phyloP scores from a whole-genome alignment of 2,797 vertebrate species.

The Poliocrania exsul region DNA sequence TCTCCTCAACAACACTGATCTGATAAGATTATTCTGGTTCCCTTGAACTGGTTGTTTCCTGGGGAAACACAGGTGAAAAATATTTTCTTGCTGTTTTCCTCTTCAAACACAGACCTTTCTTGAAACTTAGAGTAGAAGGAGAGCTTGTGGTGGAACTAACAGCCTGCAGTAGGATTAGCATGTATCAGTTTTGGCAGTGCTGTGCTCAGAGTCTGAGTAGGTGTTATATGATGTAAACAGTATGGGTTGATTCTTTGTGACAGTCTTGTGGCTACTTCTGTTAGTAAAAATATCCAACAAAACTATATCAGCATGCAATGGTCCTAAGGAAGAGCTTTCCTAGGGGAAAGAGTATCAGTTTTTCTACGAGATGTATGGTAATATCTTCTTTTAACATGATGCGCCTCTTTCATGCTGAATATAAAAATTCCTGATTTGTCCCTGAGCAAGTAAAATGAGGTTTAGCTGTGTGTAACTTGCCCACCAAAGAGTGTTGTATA shows the following conservation, averaged over 20 bases:
- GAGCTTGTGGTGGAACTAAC: background rate
- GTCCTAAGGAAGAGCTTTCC: background rate
- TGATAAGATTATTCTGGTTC: background rate
- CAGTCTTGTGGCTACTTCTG: background rate
- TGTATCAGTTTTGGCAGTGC: background rate
- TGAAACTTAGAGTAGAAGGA: background rate
- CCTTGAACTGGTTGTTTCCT: background rate
- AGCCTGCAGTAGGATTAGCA: background rate
- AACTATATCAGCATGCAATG: fast-evolving
- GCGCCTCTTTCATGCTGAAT: background rate
- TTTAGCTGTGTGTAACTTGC: background rate
- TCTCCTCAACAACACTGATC: background rate
- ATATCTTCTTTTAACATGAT: background rate
- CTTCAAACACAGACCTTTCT: background rate
- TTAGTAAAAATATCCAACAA: background rate
- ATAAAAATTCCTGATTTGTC: background rate
- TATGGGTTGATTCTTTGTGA: background rate
- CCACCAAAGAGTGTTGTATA: background rate
- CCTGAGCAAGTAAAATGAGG: background rate
- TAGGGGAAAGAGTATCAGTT: background rate
- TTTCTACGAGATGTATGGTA: background rate
- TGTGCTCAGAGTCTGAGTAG: background rate
- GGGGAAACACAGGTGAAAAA: background rate
- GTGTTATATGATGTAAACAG: background rate
- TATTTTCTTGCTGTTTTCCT: background rate